Conservation (phyloP, 2,797 vertebrate species). For the Macrochelys suwanniensis region DNA sequence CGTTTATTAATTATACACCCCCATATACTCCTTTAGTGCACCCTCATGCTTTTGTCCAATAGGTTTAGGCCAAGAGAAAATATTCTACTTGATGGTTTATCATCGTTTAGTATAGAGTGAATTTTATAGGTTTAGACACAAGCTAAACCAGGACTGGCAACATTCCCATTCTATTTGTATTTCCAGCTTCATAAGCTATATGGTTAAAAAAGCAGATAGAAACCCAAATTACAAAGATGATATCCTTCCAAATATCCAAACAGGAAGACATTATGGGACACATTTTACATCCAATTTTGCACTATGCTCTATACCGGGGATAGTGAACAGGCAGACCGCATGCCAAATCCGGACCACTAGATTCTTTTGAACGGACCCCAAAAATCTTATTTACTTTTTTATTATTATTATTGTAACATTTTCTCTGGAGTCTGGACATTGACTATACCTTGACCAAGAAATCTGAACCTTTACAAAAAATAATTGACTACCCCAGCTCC, state of each 20-base stretch:
- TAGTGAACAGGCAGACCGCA: too few relatives aligned
- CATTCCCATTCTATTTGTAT: not conserved
- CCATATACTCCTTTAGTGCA: not conserved
- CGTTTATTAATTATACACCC: not conserved
- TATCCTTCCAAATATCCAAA: too few relatives aligned
- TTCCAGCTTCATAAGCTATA: not conserved
- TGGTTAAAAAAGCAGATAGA: not conserved
- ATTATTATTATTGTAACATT: too few relatives aligned
- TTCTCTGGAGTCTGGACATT: too few relatives aligned
- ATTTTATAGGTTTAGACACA: not conserved
- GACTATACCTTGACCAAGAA: too few relatives aligned
- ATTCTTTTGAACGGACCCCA: too few relatives aligned
- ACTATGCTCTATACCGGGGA: not conserved
- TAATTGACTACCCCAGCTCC: too few relatives aligned
- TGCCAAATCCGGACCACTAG: too few relatives aligned
- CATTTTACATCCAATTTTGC: not conserved
- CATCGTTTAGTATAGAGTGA: not conserved
- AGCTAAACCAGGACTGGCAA: not conserved
- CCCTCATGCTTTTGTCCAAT: not conserved
- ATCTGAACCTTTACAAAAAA: too few relatives aligned
- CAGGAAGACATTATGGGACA: too few relatives aligned
- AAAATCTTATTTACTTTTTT: too few relatives aligned
- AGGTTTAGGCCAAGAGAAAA: not conserved
- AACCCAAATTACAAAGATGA: not conserved
- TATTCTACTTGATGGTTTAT: not conserved